Evolutionary conservation across 2,888 invertebrate genomes (phyloP).

Genomic region (Cybosia mesomella): DNA sequence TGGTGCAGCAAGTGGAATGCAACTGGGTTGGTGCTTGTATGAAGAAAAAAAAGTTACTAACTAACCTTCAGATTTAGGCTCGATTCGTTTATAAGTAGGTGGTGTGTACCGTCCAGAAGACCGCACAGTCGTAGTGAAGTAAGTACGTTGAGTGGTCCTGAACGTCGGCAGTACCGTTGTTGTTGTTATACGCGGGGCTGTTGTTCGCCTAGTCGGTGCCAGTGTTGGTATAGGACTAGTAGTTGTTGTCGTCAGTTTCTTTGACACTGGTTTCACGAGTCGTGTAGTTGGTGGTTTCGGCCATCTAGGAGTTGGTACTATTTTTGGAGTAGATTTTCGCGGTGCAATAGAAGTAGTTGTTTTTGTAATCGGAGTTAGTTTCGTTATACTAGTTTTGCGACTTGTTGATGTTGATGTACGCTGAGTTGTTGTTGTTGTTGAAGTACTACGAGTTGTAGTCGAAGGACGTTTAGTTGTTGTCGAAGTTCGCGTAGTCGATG

Average conservation of each 20-base stretch:
- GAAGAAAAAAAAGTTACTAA: background rate
- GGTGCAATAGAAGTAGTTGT: background rate
- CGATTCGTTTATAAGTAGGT: background rate
- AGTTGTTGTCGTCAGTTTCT: slow-evolving; percentile 23
- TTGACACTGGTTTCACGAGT: background rate
- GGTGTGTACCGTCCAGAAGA: background rate
- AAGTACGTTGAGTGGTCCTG: background rate
- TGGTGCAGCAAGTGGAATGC: too few species aligned
- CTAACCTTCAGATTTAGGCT: slow-evolving; percentile 29
- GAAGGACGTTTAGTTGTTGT: background rate
- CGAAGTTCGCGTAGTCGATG: slow-evolving; percentile 21
- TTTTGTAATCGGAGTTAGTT: background rate
- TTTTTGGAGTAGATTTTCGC: background rate
- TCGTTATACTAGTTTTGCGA: background rate
- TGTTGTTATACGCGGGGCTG: background rate
- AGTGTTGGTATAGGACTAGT: slow-evolving; percentile 1
- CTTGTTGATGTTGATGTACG: slow-evolving; percentile 6
- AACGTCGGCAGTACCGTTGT: background rate
- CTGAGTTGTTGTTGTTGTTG: background rate
- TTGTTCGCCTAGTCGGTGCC: background rate
- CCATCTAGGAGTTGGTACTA: background rate
- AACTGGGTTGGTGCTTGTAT: too few species aligned
- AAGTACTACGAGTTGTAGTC: background rate
- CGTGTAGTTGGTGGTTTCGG: background rate
- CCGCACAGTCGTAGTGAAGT: background rate